A percentile compares a stretch with the other conserved stretches of the same genome.
Evolutionary conservation across 2,113 vertebrate species (phyloP).

Genomic region (Hirundichthys speculiger): DNA sequence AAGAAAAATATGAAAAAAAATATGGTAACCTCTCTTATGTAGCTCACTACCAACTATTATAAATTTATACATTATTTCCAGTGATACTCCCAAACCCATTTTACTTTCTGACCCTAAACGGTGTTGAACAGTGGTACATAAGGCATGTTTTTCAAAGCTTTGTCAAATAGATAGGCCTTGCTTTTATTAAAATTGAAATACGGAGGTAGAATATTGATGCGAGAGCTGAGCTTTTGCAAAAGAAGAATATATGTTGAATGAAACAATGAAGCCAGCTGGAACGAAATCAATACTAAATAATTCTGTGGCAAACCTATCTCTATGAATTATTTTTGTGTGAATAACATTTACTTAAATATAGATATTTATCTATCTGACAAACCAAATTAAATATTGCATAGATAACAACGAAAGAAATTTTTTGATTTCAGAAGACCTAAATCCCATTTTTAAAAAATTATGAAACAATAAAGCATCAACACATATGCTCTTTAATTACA

Average conservation of each 20-base stretch:
- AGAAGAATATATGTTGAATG: conserved; percentile 60
- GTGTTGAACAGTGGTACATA: conserved; percentile 65
- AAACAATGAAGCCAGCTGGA: conserved; percentile 17
- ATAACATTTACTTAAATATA: too few species aligned
- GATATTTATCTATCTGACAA: too few species aligned
- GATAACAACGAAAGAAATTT: too few species aligned
- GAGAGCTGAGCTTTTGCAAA: conserved; percentile 15
- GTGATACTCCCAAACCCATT: conserved; percentile 77
- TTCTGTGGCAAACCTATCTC: neutral
- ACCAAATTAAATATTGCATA: too few species aligned
- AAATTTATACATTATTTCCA: conserved; percentile 83
- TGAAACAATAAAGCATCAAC: too few species aligned
- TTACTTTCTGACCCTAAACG: conserved; percentile 70
- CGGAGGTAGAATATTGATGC: conserved; percentile 57
- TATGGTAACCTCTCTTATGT: conserved; percentile 76
- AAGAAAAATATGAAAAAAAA: conserved; percentile 64
- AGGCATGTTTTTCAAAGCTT: conserved; percentile 88
- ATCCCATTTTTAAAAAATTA: too few species aligned
- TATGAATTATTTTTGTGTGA: too few species aligned
- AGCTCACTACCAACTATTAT: conserved; percentile 85
- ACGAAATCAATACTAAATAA: conserved; percentile 45
- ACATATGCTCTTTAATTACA: too few species aligned
- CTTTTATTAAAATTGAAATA: conserved; percentile 89
- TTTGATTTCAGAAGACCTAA: too few species aligned
- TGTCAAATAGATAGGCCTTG: conserved; percentile 85